phyloP scores from a whole-genome alignment of 37 sponge, comb jelly and placozoan species.

The Hexactinellida sp. region DNA sequence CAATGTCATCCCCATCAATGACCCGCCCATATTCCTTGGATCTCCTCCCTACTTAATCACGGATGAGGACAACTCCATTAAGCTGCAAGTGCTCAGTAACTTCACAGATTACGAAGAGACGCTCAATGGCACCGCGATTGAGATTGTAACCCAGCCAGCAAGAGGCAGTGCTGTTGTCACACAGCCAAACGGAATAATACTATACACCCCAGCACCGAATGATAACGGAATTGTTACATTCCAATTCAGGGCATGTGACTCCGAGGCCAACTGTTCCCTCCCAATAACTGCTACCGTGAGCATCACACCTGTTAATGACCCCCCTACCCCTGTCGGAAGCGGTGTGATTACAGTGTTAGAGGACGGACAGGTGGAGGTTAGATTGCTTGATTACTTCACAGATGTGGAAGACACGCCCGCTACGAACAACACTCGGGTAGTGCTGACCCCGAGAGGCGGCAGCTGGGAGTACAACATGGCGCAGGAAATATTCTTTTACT shows the following conservation, averaged over 20 bases:
- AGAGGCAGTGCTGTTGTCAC: constrained; percentile 28
- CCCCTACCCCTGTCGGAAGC: constrained; percentile 37
- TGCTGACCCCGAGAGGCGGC: constrained; percentile 7
- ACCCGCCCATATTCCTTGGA: constrained; percentile 32
- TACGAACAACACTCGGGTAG: neutral
- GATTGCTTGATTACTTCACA: constrained; percentile 39
- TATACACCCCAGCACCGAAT: constrained; percentile 28
- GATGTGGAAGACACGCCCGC: constrained; percentile 51
- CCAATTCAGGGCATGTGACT: constrained; percentile 58
- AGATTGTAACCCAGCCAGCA: constrained; percentile 27
- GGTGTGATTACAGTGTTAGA: constrained; percentile 28
- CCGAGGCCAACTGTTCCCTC: constrained; percentile 33
- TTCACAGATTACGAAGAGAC: constrained; percentile 64
- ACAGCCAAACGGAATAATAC: constrained; percentile 28
- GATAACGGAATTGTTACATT: constrained; percentile 43
- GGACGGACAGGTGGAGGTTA: constrained; percentile 28
- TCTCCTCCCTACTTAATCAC: constrained; percentile 23
- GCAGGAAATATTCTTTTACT: neutral
- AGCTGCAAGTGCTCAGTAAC: constrained; percentile 34
- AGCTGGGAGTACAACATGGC: constrained; percentile 16
- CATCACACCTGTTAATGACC: constrained; percentile 59
- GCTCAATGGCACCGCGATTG: constrained; percentile 37
- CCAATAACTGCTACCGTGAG: constrained; percentile 27
- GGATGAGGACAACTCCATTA: constrained; percentile 47
- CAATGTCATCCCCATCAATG: constrained; percentile 45